phyloP scores from a whole-genome alignment of 2,113 vertebrate genomes.

The Sinosuthora webbiana region DNA sequence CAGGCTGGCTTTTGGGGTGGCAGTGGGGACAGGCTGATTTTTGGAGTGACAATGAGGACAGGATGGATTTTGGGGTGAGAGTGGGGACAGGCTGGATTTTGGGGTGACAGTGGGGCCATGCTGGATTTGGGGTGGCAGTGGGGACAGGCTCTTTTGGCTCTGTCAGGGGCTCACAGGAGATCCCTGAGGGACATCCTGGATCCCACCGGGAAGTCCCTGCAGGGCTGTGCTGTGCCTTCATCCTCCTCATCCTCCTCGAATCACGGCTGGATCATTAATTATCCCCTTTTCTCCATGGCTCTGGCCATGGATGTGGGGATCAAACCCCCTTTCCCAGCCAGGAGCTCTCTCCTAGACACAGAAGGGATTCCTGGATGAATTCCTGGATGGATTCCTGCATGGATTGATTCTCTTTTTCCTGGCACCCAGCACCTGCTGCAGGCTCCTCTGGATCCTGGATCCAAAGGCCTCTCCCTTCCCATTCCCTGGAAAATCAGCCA shows the following conservation, averaged over 20 bases:
- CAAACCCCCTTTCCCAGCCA: background rate
- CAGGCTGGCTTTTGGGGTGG: background rate
- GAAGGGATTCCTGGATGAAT: background rate
- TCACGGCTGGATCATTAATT: background rate
- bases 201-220: background rate
- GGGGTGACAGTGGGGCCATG: fast-evolving
- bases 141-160: background rate
- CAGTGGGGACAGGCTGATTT: background rate
- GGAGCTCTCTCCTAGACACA: fast-evolving
- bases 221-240: background rate
- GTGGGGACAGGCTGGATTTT: background rate
- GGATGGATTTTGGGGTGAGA: background rate
- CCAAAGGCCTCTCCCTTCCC: background rate
- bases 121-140: fast-evolving
- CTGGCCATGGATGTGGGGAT: background rate
- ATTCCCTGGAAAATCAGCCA: background rate
- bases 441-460: background rate
- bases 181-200: background rate
- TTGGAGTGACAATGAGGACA: too few relatives aligned
- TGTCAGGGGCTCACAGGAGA: background rate
- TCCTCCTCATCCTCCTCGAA: background rate
- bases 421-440: fast-evolving
- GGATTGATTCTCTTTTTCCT: background rate
- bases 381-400: too few relatives aligned
- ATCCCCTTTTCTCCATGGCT: background rate